Conservation (phyloP, 1,140 invertebrate genomes). For the Gonioctena quinquepunctata region DNA sequence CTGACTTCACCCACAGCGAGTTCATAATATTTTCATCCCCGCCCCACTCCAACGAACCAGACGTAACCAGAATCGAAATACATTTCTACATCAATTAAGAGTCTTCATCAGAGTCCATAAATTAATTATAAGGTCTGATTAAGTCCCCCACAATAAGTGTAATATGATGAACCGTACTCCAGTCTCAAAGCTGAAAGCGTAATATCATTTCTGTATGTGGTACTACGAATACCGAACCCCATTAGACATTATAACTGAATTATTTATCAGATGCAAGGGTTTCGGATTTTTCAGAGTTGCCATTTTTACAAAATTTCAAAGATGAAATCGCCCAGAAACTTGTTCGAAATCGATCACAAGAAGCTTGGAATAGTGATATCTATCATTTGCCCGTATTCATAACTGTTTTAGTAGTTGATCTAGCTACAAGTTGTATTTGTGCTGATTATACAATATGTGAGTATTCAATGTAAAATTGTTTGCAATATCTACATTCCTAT, state of each 20-base stretch:
- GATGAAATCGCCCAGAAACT: too few relatives aligned
- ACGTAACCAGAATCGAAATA: constrained; percentile 8
- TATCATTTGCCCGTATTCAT: too few relatives aligned
- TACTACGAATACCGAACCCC: constrained; percentile 1
- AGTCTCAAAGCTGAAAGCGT: not conserved
- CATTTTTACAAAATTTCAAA: too few relatives aligned
- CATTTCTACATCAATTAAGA: constrained; percentile 14
- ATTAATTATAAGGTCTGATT: constrained; percentile 22
- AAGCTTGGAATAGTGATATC: too few relatives aligned
- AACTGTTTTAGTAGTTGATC: too few relatives aligned
- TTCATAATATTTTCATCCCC: not conserved
- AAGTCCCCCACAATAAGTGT: constrained; percentile 24
- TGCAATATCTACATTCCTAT: too few relatives aligned
- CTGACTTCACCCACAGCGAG: too few relatives aligned
- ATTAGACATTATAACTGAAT: constrained; percentile 17
- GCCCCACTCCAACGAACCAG: not conserved
- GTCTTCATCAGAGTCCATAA: constrained; percentile 17
- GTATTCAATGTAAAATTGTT: too few relatives aligned
- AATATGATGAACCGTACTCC: constrained; percentile 18
- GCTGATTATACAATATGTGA: too few relatives aligned
- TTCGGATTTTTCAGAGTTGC: not conserved
- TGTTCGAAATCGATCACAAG: too few relatives aligned
- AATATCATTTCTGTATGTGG: constrained; percentile 17
- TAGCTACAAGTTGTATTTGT: too few relatives aligned
- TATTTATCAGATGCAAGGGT: constrained; percentile 7